Evolutionary conservation across 2,797 vertebrate genomes (phyloP), one percentile per base, ranked within the genome.

Genomic region (Chiroxiphia lanceolata): DNA sequence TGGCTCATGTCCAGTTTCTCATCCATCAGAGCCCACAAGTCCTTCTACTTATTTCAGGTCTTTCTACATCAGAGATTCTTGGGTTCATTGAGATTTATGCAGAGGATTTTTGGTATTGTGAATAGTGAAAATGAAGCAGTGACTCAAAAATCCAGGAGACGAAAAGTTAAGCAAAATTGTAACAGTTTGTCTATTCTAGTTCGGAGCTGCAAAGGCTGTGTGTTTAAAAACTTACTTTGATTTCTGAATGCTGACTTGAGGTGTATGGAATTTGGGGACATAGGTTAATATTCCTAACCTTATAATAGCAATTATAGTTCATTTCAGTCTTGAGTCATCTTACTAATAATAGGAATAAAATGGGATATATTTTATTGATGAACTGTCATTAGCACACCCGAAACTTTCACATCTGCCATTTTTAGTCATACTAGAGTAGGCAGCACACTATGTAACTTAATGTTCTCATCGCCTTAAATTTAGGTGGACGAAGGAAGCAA

Each of bases 401-500:
- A 86, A 57, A 59, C n/a, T 63, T 83, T 29, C 22, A 63, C 19
- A 61, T 54, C 64, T 95, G n/a, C n/a, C 18, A n/a, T 60, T 83
- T 95, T 71, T 38, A 68, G 44, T 53, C 40, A 10, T 67, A 4
- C 63, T 44, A 57, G 44, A 85, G 57, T 82, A 78, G 79, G 59
- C 36, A 76, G 25, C 5, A 2, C 48, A 72, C 38, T 87, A 47
- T 60, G 10, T 94, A 47, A 70, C 63, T 50, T 74, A 19, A 45
- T 75, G 20, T 90, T 79, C 77, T 88, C n/a, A 5, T 83, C 95
- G 36, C 77, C 60, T 91, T 72, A 72, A 93, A 92, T 89, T 38
- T 95, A 99, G 99, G 98, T 98, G 84, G 98, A 98, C 86, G 99
- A 99, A 98, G 99, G 99, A 85, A 99, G 98, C 96, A 99, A 98